A percentile compares a stretch with the other conserved stretches of the same genome.
Evolutionary conservation across 1,140 invertebrate species (phyloP).

Genomic region (Dreissena rostriformis): DNA sequence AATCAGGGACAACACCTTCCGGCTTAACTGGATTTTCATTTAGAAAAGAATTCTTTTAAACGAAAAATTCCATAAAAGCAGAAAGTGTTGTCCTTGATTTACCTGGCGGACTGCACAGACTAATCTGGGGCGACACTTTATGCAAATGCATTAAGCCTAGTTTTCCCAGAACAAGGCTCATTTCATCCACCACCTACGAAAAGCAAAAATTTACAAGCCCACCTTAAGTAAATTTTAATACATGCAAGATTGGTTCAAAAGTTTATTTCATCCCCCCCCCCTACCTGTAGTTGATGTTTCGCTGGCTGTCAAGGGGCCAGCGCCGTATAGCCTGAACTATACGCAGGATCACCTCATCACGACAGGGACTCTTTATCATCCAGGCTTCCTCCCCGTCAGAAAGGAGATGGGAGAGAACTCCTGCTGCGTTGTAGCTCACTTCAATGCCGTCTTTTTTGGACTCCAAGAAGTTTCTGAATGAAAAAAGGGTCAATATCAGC

Average conservation of each 20-base stretch:
- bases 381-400: slow-evolving; percentile 94
- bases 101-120: too few species aligned
- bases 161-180: too few species aligned
- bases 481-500: neutral
- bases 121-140: too few species aligned
- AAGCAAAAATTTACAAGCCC: neutral
- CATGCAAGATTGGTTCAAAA: slow-evolving; percentile 95
- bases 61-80: too few species aligned
- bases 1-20: too few species aligned
- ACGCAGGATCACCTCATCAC: slow-evolving; percentile 88
- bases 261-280: slow-evolving; percentile 80
- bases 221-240: neutral
- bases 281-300: slow-evolving; percentile 97
- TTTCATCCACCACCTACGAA: too few species aligned
- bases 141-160: too few species aligned
- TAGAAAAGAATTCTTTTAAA: too few species aligned
- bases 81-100: too few species aligned
- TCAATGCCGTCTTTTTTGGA: slow-evolving; percentile 96
- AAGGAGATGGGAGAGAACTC: slow-evolving; percentile 96
- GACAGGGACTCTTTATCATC: slow-evolving; percentile 87
- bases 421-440: slow-evolving; percentile 98
- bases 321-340: slow-evolving; percentile 90
- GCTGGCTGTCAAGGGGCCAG: slow-evolving; percentile 92
- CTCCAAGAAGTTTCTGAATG: slow-evolving; percentile 88
- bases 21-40: too few species aligned